Evolutionary conservation across 2,888 invertebrate genomes (phyloP).

Genomic region (Athetis lepigone): DNA sequence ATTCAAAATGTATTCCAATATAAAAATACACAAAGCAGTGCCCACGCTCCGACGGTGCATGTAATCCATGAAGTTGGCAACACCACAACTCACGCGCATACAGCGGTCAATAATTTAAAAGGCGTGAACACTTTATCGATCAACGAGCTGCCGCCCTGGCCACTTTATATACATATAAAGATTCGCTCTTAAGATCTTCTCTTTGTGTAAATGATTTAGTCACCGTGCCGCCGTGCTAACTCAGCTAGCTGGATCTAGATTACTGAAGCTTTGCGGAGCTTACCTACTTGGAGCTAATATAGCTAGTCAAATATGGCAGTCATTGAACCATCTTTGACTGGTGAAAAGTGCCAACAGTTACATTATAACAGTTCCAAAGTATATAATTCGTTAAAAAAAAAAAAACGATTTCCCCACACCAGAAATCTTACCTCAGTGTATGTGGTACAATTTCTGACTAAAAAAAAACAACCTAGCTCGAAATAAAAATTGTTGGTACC

Average conservation of each 20-base stretch:
- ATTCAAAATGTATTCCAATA: conserved; percentile 14
- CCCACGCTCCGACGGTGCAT: conserved; percentile 50
- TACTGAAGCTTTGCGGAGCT: conserved; percentile 24
- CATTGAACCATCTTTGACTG: too few species aligned
- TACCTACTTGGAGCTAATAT: conserved; percentile 9
- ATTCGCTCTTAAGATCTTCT: conserved; percentile 52
- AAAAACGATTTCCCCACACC: too few species aligned
- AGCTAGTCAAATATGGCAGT: too few species aligned
- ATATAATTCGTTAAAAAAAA: too few species aligned
- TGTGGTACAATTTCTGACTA: too few species aligned
- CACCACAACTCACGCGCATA: conserved; percentile 61
- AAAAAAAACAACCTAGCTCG: too few species aligned
- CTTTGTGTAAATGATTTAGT: conserved; percentile 54
- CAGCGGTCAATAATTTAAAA: conserved; percentile 63
- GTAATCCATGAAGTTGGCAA: conserved; percentile 52
- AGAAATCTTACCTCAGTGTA: too few species aligned
- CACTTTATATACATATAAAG: conserved; percentile 54
- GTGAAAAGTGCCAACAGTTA: too few species aligned
- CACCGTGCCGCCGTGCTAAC: conserved; percentile 40
- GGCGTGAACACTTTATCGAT: conserved; percentile 60
- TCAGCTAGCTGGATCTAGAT: conserved; percentile 43
- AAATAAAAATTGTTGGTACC: too few species aligned
- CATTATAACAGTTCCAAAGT: too few species aligned
- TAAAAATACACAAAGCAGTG: conserved; percentile 41
- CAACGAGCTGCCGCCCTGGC: conserved; percentile 49